Evolutionary conservation across 37 sponge, comb jelly and placozoan species (phyloP).

Genomic region (Bolinopsis microptera): DNA sequence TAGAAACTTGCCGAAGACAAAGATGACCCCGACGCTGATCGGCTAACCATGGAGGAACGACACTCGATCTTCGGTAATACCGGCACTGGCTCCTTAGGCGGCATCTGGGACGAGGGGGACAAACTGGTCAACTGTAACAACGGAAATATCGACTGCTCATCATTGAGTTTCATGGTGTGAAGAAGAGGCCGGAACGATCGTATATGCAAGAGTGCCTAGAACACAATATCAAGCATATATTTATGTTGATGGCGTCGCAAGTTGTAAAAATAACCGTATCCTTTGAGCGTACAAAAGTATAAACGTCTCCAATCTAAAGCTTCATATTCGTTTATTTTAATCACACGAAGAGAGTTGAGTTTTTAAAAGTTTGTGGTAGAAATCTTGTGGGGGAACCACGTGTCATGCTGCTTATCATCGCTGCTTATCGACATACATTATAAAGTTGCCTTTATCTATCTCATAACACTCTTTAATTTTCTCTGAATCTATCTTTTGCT

Average conservation of each 20-base stretch:
- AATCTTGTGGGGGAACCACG: not conserved
- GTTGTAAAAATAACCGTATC: not conserved
- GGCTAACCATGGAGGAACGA: not conserved
- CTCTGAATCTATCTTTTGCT: too few relatives aligned
- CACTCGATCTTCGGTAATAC: not conserved
- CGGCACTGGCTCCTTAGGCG: not conserved
- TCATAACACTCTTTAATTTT: too few relatives aligned
- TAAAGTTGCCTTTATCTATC: too few relatives aligned
- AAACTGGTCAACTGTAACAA: not conserved
- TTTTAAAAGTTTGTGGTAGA: not conserved
- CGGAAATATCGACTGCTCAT: not conserved
- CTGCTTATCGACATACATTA: not conserved
- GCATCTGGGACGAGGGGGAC: not conserved
- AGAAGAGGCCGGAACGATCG: not conserved
- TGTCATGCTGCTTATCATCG: not conserved
- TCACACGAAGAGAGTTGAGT: not conserved
- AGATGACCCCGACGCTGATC: too few relatives aligned
- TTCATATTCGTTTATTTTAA: not conserved
- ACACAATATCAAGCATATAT: not conserved
- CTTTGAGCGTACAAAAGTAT: not conserved
- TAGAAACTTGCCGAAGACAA: not conserved
- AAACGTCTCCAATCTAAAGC: not conserved
- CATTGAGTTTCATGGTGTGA: not conserved
- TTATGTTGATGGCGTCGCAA: not conserved
- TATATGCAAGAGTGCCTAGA: not conserved